These are phyloP conservation scores for Liodrosophila aerea DNA, from an alignment of 2,888 invertebrate genomes.

Conservation along the genomic window DNA sequence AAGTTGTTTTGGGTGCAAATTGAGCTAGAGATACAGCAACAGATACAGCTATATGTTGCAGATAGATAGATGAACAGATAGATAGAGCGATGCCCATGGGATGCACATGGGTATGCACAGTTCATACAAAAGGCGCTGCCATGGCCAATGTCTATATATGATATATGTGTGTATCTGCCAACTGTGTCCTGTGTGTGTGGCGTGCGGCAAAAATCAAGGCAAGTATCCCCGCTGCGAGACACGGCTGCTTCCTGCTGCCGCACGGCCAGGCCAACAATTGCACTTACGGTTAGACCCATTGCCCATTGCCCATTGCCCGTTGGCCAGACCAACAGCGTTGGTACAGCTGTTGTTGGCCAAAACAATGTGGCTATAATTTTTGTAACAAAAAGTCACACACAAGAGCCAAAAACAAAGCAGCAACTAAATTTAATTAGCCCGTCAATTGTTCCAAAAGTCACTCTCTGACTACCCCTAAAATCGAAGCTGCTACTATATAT, in stretches of 20 bases:
- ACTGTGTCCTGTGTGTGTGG: conserved; percentile 44
- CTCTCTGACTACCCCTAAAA: too few species aligned
- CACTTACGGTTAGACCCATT: conserved; percentile 55
- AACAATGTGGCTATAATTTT: conserved; percentile 71
- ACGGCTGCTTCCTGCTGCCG: conserved; percentile 60
- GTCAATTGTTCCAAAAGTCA: conserved; percentile 66
- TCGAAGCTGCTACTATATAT: too few species aligned
- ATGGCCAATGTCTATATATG: too few species aligned
- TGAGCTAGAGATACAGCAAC: background rate
- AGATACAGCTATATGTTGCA: background rate
- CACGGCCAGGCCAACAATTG: conserved; percentile 45
- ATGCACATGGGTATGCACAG: too few species aligned
- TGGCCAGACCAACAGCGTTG: conserved; percentile 2
- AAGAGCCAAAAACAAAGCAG: conserved; percentile 26
- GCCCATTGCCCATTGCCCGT: too few species aligned
- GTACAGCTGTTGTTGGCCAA: conserved; percentile 56
- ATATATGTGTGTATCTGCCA: background rate
- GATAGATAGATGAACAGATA: background rate
- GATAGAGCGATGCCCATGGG: conserved; percentile 38
- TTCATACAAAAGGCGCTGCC: conserved; percentile 52
- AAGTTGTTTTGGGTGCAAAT: conserved; percentile 50
- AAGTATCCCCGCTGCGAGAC: conserved; percentile 63
- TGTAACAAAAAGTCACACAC: conserved; percentile 33
- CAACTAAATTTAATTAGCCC: conserved; percentile 68
- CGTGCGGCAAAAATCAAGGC: conserved; percentile 73